These are phyloP conservation scores for Malthinus flaveolus DNA, from an alignment of 2,888 invertebrate species.

Conservation along the genomic window DNA sequence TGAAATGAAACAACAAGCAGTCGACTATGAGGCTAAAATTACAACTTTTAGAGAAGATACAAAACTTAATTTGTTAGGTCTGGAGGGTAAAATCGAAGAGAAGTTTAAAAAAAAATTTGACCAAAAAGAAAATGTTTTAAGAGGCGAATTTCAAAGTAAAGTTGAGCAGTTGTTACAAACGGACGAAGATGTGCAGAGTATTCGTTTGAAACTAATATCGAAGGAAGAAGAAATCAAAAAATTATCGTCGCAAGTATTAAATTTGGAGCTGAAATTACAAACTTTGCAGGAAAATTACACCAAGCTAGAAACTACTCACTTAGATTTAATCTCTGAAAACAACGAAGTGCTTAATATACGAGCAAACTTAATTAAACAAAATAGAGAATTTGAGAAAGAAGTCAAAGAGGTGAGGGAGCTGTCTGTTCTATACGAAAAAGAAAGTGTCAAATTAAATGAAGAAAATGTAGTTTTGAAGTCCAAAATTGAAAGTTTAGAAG, in stretches of 20 bases:
- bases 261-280: constrained; percentile 49
- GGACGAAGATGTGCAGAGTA: constrained; percentile 46
- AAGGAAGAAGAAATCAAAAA: constrained; percentile 53
- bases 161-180: constrained; percentile 38
- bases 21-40: constrained; percentile 55
- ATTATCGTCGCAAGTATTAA: constrained; percentile 52
- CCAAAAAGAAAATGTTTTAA: constrained; percentile 38
- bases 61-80: constrained; percentile 43
- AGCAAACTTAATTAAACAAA: constrained; percentile 40
- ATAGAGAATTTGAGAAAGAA: neutral
- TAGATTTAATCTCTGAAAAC: constrained; percentile 47
- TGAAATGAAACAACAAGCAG: constrained; percentile 52
- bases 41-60: constrained; percentile 56
- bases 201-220: constrained; percentile 57
- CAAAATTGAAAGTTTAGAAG: neutral
- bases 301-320: constrained; percentile 45
- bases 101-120: constrained; percentile 40
- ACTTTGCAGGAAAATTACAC: constrained; percentile 36
- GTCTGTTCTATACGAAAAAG: constrained; percentile 1
- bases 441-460: neutral
- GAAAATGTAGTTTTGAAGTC: constrained; percentile 4
- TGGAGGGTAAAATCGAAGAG: constrained; percentile 46
- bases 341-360: constrained; percentile 37
- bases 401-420: no score
- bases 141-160: constrained; percentile 41